Evolutionary conservation across 1,140 invertebrate genomes (phyloP), one percentile per base, ranked within the genome.

Genomic region (Lepidotrigona ventralis): DNA sequence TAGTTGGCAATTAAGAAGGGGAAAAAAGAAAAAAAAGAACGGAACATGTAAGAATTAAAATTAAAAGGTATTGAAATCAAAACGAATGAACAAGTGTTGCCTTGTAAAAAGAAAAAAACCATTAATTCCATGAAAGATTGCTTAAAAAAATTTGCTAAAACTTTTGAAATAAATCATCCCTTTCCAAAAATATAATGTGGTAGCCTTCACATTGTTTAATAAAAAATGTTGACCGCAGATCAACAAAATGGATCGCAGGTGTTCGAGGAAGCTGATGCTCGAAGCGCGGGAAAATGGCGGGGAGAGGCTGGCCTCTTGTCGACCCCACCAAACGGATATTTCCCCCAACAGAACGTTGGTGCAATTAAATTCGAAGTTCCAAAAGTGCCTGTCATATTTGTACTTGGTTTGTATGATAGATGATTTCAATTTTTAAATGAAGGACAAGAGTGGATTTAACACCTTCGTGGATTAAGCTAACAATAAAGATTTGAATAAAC

Each of bases 381-480:
- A 33, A 96, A 95, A 90, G 97, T 98, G 87, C 97, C 97, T 70
- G 97, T 98, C 90, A 97, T 98, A 95, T 98, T 98, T 93, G 96
- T 98, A 84, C 95, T 98, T 88, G 97, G 97, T 97, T 93, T 95
- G 95, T 85, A 76, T 63, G 0, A n/a, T 51, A 63, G 19, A 15
- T 14, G 5, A 23, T 39, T n/a, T 5, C 21, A 8, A 2, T 39
- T 15, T 12, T n/a, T 14, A 15, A n/a, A 70, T n/a, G 14, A 46
- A n/a, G 9, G 1, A 9, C 26, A 66, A 15, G 33, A 33, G 33
- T n/a, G n/a, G n/a, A n/a, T 33, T 33, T 33, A 33, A 33, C 33
- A 33, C 33, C 4, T 33, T 33, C 33, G 4, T 33, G 33, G 33
- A 33, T 33, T 33, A 60, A 60, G 12, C n/a, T 60, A n/a, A 14